Base-by-base conservation (phyloP, 1,140 invertebrate genomes). In the Pectinophora gossypiella region DNA sequence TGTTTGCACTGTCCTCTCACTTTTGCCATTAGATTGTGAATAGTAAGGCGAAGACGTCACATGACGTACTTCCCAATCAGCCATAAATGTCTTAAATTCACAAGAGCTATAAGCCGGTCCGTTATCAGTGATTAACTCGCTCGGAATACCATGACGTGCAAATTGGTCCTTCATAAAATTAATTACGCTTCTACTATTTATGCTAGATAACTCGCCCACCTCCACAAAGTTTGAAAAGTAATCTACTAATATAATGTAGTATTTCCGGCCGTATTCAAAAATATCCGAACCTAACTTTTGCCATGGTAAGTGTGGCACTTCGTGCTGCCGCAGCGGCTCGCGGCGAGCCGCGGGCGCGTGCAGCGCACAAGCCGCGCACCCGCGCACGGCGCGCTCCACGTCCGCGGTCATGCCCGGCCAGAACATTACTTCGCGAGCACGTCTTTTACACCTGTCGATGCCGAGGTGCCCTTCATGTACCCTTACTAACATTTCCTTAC, bases 111-210 rank as follows among this genome's bases (percentile, higher is more conserved):
- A n/a, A n/a, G n/a, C 62, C 5, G 65, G 56, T 15, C 72, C 75
- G 54, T 78, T 72, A 50, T 89, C 87, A 6, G 72, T 73, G 1
- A 86, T 64, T 0, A 87, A 35, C 19, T 58, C 20, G 0, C 55
- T 51, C 9, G 80, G 87, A 20, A 88, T 68, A 13, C 85, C 77
- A 60, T 81, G 74, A 23, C 61, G 42, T n/a, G 77, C 54, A 62
- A 88, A 84, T 16, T 76, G 63, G 27, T 51, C 56, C 45, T 68
- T 68, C 21, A 60, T 36, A 9, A 46, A 48, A n/a, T 16, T 3
- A 3, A 62, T 57, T 0, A 60, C 56, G 0, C 10, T 5, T 7
- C 9, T 51, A 32, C 13, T 43, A 9, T 1, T 48, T 0, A 60
- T 59, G 43, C 35, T 47, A 9, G 4, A 19, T 53, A 64, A 52